phyloP scores from a whole-genome alignment of 2,888 invertebrate genomes.

The Herminia tarsipennalis region DNA sequence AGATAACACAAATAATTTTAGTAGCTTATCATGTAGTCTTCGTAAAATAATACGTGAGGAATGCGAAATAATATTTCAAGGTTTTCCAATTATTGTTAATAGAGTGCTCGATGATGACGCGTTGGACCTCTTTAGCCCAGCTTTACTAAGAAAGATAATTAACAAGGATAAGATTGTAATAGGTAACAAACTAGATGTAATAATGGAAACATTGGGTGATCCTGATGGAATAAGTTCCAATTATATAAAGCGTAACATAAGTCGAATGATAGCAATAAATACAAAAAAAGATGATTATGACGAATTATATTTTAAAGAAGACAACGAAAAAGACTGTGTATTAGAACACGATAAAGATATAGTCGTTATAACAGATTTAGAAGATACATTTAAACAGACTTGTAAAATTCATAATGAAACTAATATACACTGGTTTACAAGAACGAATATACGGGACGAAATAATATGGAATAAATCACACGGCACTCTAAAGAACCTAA shows the following conservation, averaged over 20 bases:
- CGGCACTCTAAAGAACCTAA: constrained; percentile 16
- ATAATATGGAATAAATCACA: constrained; percentile 23
- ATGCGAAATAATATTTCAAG: constrained; percentile 25
- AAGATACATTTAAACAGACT: constrained; percentile 9
- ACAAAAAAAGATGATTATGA: background rate
- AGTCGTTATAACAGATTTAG: constrained; percentile 19
- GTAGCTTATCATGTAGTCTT: constrained; percentile 7
- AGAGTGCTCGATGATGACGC: constrained; percentile 2
- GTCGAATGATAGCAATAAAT: constrained; percentile 22
- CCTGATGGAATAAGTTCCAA: constrained; percentile 12
- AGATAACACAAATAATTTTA: constrained; percentile 16
- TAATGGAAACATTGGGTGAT: constrained; percentile 11
- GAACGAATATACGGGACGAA: background rate
- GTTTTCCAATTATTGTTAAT: constrained; percentile 11
- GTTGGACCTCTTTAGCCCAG: constrained; percentile 17
- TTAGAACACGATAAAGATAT: constrained; percentile 11
- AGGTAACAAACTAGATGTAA: no score
- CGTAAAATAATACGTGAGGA: constrained; percentile 17
- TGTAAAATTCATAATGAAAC: background rate
- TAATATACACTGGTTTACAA: constrained; percentile 31
- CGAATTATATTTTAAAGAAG: constrained; percentile 10
- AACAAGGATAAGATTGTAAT: constrained; percentile 19
- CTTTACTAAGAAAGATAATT: constrained; percentile 22
- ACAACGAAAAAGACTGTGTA: background rate
- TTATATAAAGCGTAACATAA: constrained; percentile 22